Evolutionary conservation across 1,140 invertebrate species (phyloP).

Genomic region (Mizuhopecten yessoensis): DNA sequence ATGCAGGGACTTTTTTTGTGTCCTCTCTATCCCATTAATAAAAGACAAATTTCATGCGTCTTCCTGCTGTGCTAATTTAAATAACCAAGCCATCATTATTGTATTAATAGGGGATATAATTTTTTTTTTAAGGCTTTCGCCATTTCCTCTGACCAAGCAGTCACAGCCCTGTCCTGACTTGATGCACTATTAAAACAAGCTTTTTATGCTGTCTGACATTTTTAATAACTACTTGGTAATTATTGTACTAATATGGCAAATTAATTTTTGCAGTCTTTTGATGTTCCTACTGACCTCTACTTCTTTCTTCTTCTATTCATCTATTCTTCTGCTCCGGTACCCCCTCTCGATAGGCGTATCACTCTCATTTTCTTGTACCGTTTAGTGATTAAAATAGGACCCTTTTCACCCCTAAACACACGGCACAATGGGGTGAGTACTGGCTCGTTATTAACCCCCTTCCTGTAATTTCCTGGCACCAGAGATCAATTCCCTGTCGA

Average conservation of each 20-base stretch:
- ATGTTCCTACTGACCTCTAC: background rate
- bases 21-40: conserved; percentile 18
- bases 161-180: background rate
- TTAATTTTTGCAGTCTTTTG: conserved; percentile 8
- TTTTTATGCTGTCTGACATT: background rate
- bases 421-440: conserved; percentile 36
- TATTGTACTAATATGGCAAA: conserved; percentile 28
- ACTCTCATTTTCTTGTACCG: conserved; percentile 33
- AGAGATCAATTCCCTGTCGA: conserved; percentile 32
- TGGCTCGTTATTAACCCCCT: conserved; percentile 23
- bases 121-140: conserved; percentile 7
- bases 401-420: conserved; percentile 32
- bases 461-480: conserved; percentile 37
- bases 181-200: conserved; percentile 18
- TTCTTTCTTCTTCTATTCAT: background rate
- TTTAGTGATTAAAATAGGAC: conserved; percentile 35
- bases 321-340: background rate
- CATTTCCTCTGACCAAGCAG: background rate
- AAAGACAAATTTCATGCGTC: conserved; percentile 29
- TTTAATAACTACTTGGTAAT: conserved; percentile 33
- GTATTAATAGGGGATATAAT: background rate
- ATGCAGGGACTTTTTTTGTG: conserved; percentile 31
- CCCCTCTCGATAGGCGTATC: conserved; percentile 8
- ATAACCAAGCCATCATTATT: conserved; percentile 39
- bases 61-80: conserved; percentile 16